phyloP scores from a whole-genome alignment of 2,113 vertebrate species.

The Australoheros scitulus region DNA sequence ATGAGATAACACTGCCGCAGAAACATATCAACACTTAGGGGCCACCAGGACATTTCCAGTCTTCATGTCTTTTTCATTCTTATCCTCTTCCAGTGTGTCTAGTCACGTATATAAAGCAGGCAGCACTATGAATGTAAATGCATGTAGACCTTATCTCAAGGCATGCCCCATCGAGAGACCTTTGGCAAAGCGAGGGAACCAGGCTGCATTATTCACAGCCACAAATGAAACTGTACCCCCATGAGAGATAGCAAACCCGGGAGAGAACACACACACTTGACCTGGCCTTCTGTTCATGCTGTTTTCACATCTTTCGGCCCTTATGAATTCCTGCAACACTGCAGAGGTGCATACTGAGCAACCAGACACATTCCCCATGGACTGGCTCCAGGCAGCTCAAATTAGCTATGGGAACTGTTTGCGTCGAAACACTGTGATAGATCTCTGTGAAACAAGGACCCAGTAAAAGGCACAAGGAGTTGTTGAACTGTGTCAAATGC shows the following conservation, averaged over 20 bases:
- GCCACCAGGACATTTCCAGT: slow-evolving; percentile 23
- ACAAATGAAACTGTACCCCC: slow-evolving; percentile 45
- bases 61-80: slow-evolving; percentile 43
- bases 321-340: slow-evolving; percentile 44
- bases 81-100: slow-evolving; percentile 18
- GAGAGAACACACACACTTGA: slow-evolving; percentile 50
- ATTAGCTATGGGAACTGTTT: slow-evolving; percentile 27
- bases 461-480: neutral
- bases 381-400: slow-evolving; percentile 10
- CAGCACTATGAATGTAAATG: slow-evolving; percentile 58
- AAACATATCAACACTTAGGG: slow-evolving; percentile 31
- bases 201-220: slow-evolving; percentile 52
- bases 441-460: neutral
- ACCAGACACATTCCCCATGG: neutral
- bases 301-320: slow-evolving; percentile 52
- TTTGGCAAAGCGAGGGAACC: slow-evolving; percentile 15
- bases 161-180: slow-evolving; percentile 8
- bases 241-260: slow-evolving; percentile 18
- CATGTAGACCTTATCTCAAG: slow-evolving; percentile 43
- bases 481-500: slow-evolving; percentile 7
- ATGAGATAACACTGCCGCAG: slow-evolving; percentile 21
- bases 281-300: slow-evolving; percentile 56
- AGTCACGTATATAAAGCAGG: slow-evolving; percentile 16
- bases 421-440: neutral
- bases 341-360: slow-evolving; percentile 49